Base-by-base conservation (phyloP, 1,140 invertebrate species). In the Helicoverpa armigera region DNA sequence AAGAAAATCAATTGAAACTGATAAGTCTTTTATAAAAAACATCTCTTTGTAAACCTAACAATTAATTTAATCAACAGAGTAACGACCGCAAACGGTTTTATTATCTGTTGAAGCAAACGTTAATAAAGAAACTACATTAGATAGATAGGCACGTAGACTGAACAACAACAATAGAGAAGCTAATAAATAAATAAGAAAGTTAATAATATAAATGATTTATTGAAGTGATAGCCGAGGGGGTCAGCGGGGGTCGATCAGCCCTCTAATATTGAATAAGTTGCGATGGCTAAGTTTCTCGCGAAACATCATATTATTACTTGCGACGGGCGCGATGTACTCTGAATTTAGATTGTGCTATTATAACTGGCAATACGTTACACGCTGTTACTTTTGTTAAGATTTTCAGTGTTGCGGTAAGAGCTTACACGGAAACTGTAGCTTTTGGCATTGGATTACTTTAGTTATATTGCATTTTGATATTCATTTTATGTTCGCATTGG, bases 261-360 rank as follows among this genome's bases (percentile, higher is more conserved):
- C 81, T 81, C 82, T 93, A 90, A 91, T 94, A 94, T 93, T 93
- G 88, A 92, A 93, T 90, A 92, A 94, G 92, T 94, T 94, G 86
- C 54, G 86, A 91, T 92, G 89, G 79, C 63, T 82, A 94, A 94
- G 86, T 93, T 94, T 91, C 85, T 56, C 84, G 82, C 86, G 90
- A 89, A 94, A 92, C 89, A 93, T 92, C 90, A 92, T 92, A 94
- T 94, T 93, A 94, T 94, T 92, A 90, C 88, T 92, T 90, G 89
- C 23, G 78, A 80, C 85, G 82, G 81, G 1, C 77, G 82, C 84
- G 85, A 91, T 89, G 87, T 88, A 82, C 67, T 80, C 86, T 81
- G 90, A 92, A 92, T 91, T 92, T 90, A 90, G 90, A 94, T 92
- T 90, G 87, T 83, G 80, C 80, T 76, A 73, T 83, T 76, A 77